Conservation (phyloP, 1,140 invertebrate species). For the Oppia nitens region DNA sequence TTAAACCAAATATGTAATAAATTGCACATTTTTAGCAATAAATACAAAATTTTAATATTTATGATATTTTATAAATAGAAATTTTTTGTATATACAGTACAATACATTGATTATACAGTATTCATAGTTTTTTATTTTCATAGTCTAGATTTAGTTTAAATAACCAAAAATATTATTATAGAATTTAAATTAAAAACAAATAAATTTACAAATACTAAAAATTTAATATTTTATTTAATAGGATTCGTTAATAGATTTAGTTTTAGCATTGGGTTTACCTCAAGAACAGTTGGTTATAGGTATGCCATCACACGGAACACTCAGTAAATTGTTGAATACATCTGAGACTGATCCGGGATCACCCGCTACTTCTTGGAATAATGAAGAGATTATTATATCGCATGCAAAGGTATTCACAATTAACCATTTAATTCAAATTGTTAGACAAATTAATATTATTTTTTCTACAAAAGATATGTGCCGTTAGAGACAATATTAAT, state of each 20-base stretch:
- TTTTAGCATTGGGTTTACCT: slow-evolving; percentile 10
- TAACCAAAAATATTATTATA: no score
- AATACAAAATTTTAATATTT: no score
- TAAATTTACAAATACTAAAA: background rate
- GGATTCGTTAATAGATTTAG: slow-evolving; percentile 17
- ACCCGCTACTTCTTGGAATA: slow-evolving; percentile 5
- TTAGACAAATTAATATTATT: background rate
- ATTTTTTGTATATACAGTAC: no score
- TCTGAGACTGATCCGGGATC: slow-evolving; percentile 8
- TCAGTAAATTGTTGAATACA: slow-evolving; percentile 1
- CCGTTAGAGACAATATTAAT: slow-evolving; percentile 11
- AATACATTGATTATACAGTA: no score
- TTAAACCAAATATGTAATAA: no score
- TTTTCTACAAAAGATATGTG: slow-evolving; percentile 12
- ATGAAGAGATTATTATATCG: slow-evolving; percentile 10
- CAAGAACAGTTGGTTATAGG: slow-evolving; percentile 14
- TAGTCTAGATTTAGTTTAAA: no score
- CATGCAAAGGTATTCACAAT: background rate
- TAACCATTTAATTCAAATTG: background rate
- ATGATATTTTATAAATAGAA: no score
- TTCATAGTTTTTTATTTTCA: no score
- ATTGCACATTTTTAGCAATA: no score
- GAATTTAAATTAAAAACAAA: background rate
- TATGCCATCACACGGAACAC: slow-evolving; percentile 14
- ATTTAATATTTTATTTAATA: background rate